Conservation (phyloP, 2,113 vertebrate species). For the Hippolais icterina region DNA sequence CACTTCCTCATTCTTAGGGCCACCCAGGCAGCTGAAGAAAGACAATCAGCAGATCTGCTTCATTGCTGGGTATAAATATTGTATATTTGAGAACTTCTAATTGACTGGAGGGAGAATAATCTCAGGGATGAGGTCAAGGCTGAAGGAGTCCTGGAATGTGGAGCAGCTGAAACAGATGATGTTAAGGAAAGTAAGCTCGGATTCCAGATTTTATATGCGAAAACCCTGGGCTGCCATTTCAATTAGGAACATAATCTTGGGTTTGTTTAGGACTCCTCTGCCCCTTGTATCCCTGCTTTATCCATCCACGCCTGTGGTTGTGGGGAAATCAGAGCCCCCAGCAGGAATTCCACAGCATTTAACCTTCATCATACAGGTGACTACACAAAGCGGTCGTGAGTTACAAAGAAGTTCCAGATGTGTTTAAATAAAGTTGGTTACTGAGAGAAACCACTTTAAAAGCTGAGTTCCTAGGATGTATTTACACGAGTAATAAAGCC, state of each 20-base stretch:
- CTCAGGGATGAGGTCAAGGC: conserved; percentile 47
- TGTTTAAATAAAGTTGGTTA: conserved; percentile 27
- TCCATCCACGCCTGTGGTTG: background rate
- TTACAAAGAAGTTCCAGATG: conserved; percentile 56
- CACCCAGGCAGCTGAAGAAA: conserved; percentile 32
- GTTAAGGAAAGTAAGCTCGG: conserved; percentile 30
- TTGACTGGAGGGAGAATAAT: conserved; percentile 17
- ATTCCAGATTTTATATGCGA: conserved; percentile 37
- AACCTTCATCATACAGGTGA: conserved; percentile 26
- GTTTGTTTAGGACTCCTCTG: conserved; percentile 37
- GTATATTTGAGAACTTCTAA: conserved; percentile 44
- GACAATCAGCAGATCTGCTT: conserved; percentile 9
- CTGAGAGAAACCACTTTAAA: conserved; percentile 31
- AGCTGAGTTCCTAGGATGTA: background rate
- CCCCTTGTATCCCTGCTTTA: conserved; percentile 10
- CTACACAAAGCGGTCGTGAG: background rate
- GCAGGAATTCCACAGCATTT: conserved; percentile 35
- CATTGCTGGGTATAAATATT: background rate
- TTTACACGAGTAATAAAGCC: conserved; percentile 19
- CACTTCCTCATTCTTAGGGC: conserved; percentile 2
- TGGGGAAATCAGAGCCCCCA: background rate
- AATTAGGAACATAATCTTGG: conserved; percentile 43
- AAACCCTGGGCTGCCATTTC: conserved; percentile 16
- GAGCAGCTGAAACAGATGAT: conserved; percentile 55
- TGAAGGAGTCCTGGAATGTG: conserved; percentile 50